Conservation (phyloP, 1,140 invertebrate genomes). For the Zaprionus nigranus region DNA sequence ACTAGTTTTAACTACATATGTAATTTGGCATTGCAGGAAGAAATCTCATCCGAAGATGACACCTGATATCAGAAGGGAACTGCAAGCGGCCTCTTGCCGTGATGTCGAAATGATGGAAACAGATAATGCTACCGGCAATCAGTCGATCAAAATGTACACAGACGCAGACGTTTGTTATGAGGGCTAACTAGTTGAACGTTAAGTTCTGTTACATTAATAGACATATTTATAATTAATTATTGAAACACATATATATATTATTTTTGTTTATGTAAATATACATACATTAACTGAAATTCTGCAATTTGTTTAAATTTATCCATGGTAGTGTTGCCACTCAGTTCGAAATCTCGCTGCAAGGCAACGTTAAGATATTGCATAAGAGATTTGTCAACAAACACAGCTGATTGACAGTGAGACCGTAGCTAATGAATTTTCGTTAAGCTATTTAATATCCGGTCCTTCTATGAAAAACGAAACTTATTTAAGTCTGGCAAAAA, state of each 20-base stretch:
- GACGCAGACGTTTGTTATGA: constrained; percentile 75
- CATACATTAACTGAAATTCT: constrained; percentile 19
- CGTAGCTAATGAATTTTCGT: not conserved
- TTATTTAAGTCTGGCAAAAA: not conserved
- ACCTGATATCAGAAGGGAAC: constrained; percentile 93
- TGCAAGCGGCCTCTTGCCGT: constrained; percentile 92
- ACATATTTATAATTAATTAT: constrained; percentile 18
- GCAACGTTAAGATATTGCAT: not conserved
- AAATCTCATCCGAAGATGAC: constrained; percentile 94
- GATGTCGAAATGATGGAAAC: constrained; percentile 88
- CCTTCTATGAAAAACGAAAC: not conserved
- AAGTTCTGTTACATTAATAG: not conserved
- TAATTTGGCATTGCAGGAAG: constrained; percentile 82
- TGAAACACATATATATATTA: constrained; percentile 11
- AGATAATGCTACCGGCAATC: constrained; percentile 49
- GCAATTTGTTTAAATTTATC: not conserved
- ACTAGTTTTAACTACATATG: not conserved
- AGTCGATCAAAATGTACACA: constrained; percentile 75
- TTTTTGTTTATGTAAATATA: constrained; percentile 50
- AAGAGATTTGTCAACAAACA: not conserved
- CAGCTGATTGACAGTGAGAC: not conserved
- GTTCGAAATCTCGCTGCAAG: not conserved
- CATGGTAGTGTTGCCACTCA: not conserved
- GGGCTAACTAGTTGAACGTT: constrained; percentile 22
- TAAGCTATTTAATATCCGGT: not conserved